phyloP scores from a whole-genome alignment of 2,797 vertebrate genomes.

The Alauda arvensis region DNA sequence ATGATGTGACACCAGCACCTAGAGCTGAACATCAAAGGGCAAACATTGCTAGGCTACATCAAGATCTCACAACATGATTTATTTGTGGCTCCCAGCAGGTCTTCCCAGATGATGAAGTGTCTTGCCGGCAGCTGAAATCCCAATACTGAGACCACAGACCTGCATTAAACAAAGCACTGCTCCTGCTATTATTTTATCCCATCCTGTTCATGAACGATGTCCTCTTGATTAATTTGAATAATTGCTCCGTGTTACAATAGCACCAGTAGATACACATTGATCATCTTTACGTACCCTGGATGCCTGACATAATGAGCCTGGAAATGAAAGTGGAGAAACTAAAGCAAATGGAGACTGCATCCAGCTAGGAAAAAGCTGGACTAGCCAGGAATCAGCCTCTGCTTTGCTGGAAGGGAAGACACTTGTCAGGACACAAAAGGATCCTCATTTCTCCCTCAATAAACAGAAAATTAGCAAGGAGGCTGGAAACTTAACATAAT shows the following conservation, averaged over 20 bases:
- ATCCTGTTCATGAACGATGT: background rate
- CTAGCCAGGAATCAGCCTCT: background rate
- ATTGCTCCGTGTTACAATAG: background rate
- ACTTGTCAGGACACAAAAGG: background rate
- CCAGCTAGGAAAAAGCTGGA: background rate
- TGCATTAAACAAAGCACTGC: background rate
- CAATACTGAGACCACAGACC: background rate
- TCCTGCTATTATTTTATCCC: background rate
- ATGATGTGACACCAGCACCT: background rate
- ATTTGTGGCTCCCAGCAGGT: background rate
- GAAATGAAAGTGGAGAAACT: background rate
- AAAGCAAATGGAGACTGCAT: background rate
- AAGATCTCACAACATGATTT: background rate
- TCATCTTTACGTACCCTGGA: background rate
- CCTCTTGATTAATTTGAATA: slow-evolving; percentile 22
- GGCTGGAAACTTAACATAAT: background rate
- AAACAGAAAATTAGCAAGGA: background rate
- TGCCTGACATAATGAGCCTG: background rate
- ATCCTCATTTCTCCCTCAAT: background rate
- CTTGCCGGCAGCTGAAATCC: background rate
- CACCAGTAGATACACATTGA: background rate
- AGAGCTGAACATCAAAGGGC: background rate
- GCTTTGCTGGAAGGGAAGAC: background rate
- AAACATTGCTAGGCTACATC: background rate
- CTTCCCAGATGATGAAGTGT: background rate